Evolutionary conservation across 1,140 invertebrate genomes (phyloP).

Genomic region (Cotesia chilonis): DNA sequence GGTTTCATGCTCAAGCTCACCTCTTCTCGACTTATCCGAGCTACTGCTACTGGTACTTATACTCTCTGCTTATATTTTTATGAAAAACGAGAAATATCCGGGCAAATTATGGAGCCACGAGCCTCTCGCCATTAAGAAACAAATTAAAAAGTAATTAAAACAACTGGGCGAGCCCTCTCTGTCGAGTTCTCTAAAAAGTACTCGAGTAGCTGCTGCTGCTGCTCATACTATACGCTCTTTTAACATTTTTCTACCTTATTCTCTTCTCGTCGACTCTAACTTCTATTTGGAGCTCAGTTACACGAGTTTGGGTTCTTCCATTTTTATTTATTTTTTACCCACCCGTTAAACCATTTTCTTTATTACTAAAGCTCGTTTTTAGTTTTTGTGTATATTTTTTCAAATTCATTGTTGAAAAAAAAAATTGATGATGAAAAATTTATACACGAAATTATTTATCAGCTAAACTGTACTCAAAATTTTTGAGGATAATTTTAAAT

Average conservation of each 20-base stretch:
- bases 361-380: no score
- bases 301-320: no score
- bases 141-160: slow-evolving; percentile 62
- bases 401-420: no score
- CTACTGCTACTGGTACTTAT: slow-evolving; percentile 46
- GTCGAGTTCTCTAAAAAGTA: background rate
- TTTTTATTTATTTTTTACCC: no score
- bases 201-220: slow-evolving; percentile 14
- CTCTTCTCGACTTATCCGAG: background rate
- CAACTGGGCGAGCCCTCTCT: slow-evolving; percentile 39
- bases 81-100: slow-evolving; percentile 17
- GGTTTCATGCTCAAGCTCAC: slow-evolving; percentile 13
- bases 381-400: no score
- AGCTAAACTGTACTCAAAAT: no score
- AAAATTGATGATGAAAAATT: no score
- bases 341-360: no score
- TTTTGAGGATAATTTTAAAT: no score
- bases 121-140: slow-evolving; percentile 52
- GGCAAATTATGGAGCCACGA: slow-evolving; percentile 49
- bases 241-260: background rate
- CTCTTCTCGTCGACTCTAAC: no score
- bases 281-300: no score
- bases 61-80: background rate
- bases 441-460: no score
- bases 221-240: slow-evolving; percentile 20